These are phyloP conservation scores for Centropristis striata DNA, from an alignment of 2,113 vertebrate species.

Conservation along the genomic window DNA sequence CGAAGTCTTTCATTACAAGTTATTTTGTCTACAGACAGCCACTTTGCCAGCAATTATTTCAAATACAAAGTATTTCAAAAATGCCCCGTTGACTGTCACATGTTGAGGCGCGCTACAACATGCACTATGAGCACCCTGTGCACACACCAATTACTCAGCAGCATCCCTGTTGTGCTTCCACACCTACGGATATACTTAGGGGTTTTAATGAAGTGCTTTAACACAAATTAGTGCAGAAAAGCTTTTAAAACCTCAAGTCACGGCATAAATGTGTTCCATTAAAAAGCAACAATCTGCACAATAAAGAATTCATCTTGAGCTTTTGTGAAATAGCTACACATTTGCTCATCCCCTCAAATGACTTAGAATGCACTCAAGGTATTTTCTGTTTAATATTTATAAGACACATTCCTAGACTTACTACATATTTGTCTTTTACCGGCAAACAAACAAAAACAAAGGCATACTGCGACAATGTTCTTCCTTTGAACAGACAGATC, in stretches of 20 bases:
- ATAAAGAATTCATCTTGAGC: constrained; percentile 28
- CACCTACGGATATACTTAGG: constrained; percentile 26
- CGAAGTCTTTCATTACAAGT: not conserved
- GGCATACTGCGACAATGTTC: not conserved
- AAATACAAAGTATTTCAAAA: constrained; percentile 4
- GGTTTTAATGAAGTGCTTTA: constrained; percentile 47
- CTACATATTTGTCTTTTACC: not conserved
- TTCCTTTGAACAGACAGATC: constrained; percentile 16
- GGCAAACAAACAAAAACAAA: constrained; percentile 36
- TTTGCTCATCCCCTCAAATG: constrained; percentile 8
- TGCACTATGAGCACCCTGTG: not conserved
- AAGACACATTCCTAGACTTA: not conserved
- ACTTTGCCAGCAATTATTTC: not conserved
- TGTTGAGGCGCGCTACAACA: not conserved
- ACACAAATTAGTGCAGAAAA: constrained; percentile 34
- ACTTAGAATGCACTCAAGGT: constrained; percentile 1
- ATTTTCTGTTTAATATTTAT: constrained; percentile 4
- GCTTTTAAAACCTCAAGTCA: constrained; percentile 40
- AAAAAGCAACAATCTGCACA: constrained; percentile 35
- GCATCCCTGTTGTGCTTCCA: constrained; percentile 42
- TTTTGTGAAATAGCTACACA: constrained; percentile 26
- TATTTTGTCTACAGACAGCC: not conserved
- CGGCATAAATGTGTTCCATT: constrained; percentile 39
- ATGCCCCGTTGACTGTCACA: constrained; percentile 5
- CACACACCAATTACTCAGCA: constrained; percentile 49